Percentiles rank a stretch among this genome's conserved stretches.
Conservation (phyloP, 2,888 invertebrate genomes). For the Sicus ferrugineus region DNA sequence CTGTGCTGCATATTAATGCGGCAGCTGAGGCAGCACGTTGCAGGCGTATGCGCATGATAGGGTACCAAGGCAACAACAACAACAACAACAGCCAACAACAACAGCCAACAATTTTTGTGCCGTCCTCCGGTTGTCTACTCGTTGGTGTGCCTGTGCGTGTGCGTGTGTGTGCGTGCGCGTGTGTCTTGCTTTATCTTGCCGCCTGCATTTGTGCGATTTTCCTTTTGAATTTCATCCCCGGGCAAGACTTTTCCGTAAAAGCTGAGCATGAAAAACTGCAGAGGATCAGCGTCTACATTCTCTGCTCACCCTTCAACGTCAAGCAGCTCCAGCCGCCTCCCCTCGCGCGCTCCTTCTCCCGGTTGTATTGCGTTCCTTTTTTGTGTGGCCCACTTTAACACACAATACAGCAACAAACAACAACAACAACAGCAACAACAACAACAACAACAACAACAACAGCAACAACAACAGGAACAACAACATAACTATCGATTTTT, state of each 20-base stretch:
- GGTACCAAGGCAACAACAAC: slow-evolving; percentile 19
- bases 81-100: background rate
- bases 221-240: background rate
- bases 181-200: no score
- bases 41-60: slow-evolving; percentile 44
- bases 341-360: background rate
- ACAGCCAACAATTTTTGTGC: background rate
- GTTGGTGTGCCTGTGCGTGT: background rate
- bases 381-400: slow-evolving; percentile 15
- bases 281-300: background rate
- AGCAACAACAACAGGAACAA: no score
- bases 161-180: background rate
- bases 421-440: background rate
- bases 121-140: background rate
- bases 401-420: background rate
- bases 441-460: no score
- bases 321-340: background rate
- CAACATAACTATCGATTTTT: no score
- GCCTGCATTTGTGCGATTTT: background rate
- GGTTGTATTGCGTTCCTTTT: background rate
- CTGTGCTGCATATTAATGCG: slow-evolving; percentile 5
- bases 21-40: slow-evolving; percentile 38
- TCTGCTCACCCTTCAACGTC: background rate
- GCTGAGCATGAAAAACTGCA: slow-evolving; percentile 6
- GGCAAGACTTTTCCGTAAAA: background rate